Percentiles rank a stretch among this genome's conserved stretches.
Conservation (phyloP, 2,888 invertebrate genomes). For the Cryptus viduatorius region DNA sequence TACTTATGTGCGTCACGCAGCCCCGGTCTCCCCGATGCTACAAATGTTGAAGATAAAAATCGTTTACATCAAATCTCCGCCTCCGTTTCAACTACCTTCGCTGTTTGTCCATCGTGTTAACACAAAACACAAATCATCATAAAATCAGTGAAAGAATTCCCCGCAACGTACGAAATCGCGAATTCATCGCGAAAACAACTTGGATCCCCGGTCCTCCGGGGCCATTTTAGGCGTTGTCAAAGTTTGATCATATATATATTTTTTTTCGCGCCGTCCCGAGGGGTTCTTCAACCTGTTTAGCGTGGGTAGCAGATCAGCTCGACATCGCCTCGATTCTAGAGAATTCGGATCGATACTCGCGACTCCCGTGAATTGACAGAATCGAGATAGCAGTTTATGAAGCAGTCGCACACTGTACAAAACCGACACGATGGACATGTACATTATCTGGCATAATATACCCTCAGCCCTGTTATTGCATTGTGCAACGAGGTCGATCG, state of each 20-base stretch:
- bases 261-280: no score
- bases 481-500: conserved; percentile 11
- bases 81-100: not conserved
- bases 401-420: not conserved
- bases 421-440: not conserved
- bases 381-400: not conserved
- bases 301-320: no score
- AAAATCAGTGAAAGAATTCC: not conserved
- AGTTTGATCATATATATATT: not conserved
- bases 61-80: no score
- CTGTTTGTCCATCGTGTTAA: not conserved
- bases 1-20: no score
- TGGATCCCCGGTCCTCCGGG: not conserved
- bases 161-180: not conserved
- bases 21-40: no score
- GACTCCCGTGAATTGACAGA: not conserved
- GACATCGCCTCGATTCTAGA: not conserved
- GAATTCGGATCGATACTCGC: not conserved
- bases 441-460: conserved; percentile 11
- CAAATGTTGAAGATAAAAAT: no score
- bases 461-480: conserved; percentile 2
- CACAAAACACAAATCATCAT: not conserved
- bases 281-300: no score
- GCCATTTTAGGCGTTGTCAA: not conserved
- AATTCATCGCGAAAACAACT: not conserved